phyloP scores from a whole-genome alignment of 2,888 invertebrate genomes.

The Gisinianus flammeolus region DNA sequence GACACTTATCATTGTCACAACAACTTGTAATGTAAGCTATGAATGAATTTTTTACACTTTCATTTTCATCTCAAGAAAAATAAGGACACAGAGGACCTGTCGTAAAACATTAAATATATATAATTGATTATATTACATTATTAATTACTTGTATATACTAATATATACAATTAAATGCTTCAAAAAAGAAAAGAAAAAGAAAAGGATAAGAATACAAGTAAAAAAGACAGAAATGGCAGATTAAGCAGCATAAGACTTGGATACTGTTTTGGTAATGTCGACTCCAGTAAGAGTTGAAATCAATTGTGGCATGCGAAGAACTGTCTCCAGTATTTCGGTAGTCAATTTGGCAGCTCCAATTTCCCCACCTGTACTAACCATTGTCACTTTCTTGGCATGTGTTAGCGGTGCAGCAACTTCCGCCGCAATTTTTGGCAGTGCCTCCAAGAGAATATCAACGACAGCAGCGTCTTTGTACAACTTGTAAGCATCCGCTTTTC shows the following conservation, averaged over 20 bases:
- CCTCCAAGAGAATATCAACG: constrained; percentile 95
- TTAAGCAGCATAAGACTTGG: constrained; percentile 33
- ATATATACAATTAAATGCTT: too few species aligned
- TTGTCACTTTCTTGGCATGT: constrained; percentile 92
- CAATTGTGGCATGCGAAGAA: constrained; percentile 87
- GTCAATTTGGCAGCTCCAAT: constrained; percentile 94
- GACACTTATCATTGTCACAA: too few species aligned
- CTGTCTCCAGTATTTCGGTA: constrained; percentile 90
- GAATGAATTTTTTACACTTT: too few species aligned
- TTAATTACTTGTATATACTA: not conserved
- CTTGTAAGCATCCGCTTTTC: constrained; percentile 96
- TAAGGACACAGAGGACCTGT: too few species aligned
- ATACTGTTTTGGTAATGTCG: constrained; percentile 69
- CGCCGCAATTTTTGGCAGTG: constrained; percentile 94
- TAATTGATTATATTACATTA: not conserved
- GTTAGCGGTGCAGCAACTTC: constrained; percentile 95
- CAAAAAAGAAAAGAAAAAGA: too few species aligned
- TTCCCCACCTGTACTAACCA: constrained; percentile 91
- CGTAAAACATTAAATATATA: too few species aligned
- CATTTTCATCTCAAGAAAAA: too few species aligned
- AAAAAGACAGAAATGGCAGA: too few species aligned
- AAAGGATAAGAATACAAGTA: too few species aligned
- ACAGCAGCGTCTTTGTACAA: constrained; percentile 95
- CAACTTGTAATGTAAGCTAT: too few species aligned
- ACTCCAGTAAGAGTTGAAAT: constrained; percentile 93